Percentiles rank a stretch among this genome's conserved stretches.
Evolutionary conservation across 2,113 vertebrate species (phyloP).

Genomic region (Anhinga rufa): DNA sequence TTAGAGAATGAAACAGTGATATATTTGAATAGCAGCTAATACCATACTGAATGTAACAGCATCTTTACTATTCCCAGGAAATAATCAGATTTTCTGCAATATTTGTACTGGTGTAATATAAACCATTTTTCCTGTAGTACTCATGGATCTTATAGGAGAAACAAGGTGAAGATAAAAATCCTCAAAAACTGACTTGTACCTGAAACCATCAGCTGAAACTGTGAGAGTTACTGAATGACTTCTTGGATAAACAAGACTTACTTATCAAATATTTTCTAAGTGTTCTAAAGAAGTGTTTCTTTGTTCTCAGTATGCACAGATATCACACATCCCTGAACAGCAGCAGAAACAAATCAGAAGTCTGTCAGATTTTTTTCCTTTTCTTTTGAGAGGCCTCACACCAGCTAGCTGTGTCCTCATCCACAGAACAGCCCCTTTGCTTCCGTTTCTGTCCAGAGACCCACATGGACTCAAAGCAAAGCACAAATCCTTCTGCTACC

Average conservation of each 20-base stretch:
- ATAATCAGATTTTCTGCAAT: background rate
- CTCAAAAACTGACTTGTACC: background rate
- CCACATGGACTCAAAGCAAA: background rate
- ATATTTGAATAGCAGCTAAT: constrained; percentile 1
- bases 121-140: background rate
- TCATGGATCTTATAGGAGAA: background rate
- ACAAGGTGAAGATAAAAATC: background rate
- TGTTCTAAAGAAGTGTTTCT: background rate
- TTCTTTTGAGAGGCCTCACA: background rate
- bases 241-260: background rate
- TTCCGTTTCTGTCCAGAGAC: background rate
- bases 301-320: background rate
- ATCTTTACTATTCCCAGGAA: background rate
- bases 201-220: background rate
- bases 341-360: background rate
- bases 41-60: background rate
- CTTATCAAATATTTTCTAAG: background rate
- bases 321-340: background rate
- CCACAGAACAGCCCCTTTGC: background rate
- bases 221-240: background rate
- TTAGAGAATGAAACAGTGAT: background rate
- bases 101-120: background rate
- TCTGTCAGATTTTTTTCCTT: background rate
- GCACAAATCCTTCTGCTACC: background rate
- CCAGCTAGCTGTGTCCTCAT: background rate